Evolutionary conservation across 2,888 invertebrate genomes (phyloP).

Genomic region (Erannis defoliaria): DNA sequence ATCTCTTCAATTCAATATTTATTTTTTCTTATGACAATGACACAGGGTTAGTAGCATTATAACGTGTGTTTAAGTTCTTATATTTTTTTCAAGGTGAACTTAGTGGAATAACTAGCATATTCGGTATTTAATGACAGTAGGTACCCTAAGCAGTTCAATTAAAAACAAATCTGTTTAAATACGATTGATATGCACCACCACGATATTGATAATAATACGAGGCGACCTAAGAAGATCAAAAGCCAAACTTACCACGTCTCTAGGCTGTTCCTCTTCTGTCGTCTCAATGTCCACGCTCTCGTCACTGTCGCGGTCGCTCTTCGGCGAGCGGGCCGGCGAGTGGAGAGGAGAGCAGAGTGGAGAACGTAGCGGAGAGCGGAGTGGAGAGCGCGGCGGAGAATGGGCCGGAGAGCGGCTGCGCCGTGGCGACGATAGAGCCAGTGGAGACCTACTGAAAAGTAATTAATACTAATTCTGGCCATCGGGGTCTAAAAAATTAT

Average conservation of each 20-base stretch:
- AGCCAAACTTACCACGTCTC: conserved; percentile 68
- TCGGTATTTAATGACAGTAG: too few species aligned
- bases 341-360: conserved; percentile 65
- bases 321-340: conserved; percentile 67
- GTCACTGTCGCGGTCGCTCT: conserved; percentile 90
- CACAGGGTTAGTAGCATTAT: too few species aligned
- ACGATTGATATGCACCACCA: too few species aligned
- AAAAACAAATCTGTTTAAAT: too few species aligned
- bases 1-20: too few species aligned
- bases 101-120: too few species aligned
- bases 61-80: too few species aligned
- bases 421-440: conserved; percentile 63
- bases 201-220: too few species aligned
- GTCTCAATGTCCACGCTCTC: conserved; percentile 96
- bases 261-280: conserved; percentile 90
- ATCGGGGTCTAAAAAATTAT: too few species aligned
- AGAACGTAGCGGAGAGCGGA: conserved; percentile 58
- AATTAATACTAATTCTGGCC: neutral
- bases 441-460: conserved; percentile 60
- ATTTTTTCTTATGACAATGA: too few species aligned
- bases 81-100: too few species aligned
- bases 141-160: neutral
- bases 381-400: conserved; percentile 65
- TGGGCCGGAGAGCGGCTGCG: conserved; percentile 59
- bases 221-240: neutral